Percentiles rank a stretch among this genome's conserved stretches.
These are phyloP conservation scores for Alethe castanea DNA, from an alignment of 2,113 vertebrate species.

Conservation along the genomic window DNA sequence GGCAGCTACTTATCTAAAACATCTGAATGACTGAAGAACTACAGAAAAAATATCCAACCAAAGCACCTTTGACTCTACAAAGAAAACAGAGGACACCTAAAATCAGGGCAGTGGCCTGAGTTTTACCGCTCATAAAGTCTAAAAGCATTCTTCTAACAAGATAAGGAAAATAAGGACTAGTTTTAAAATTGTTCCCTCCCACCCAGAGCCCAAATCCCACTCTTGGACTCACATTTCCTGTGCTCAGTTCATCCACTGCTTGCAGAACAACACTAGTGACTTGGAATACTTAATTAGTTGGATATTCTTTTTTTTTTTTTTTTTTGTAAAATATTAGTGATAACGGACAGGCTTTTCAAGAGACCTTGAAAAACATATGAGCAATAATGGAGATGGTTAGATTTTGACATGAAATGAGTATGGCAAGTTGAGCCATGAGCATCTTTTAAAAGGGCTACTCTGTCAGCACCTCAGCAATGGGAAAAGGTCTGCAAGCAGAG, in stretches of 20 bases:
- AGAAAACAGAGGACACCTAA: background rate
- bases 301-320: background rate
- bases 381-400: background rate
- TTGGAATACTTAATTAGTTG: background rate
- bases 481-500: background rate
- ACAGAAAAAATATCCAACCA: background rate
- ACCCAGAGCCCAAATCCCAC: background rate
- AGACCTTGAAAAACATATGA: background rate
- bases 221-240: background rate
- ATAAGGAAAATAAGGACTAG: background rate
- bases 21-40: background rate
- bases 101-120: background rate
- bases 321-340: background rate
- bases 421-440: background rate
- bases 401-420: background rate
- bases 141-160: background rate
- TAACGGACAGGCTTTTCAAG: background rate
- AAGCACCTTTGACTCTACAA: background rate
- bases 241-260: background rate
- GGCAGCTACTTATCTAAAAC: background rate
- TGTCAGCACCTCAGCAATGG: background rate
- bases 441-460: background rate
- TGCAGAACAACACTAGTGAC: background rate
- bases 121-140: background rate
- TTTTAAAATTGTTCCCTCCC: background rate